Base-by-base conservation (phyloP, 2,113 vertebrate species). In the Scomber japonicus region DNA sequence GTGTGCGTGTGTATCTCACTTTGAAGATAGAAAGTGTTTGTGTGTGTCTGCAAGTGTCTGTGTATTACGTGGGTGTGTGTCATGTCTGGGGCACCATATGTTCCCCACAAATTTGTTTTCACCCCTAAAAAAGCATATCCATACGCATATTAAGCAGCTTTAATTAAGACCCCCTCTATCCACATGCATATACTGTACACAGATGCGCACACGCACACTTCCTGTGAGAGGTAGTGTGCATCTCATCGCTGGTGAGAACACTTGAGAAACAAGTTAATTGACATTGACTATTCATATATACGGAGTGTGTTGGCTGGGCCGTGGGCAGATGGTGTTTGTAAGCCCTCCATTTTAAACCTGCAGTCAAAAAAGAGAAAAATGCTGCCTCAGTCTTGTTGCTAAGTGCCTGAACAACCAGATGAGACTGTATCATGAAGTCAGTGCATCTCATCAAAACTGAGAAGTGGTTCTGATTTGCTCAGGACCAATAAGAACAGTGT, bases 1-100 rank as follows among this genome's bases (percentile, higher is more conserved):
- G 54, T 61, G 62, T 64, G 60, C 54, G 60, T 54, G 31, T 57
- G 61, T 51, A 16, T 83, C 55, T 81, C 74, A 66, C 83, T 90
- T 88, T 84, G 82, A 88, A 85, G 71, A 86, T 11, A 31, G 74
- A 76, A 82, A 79, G 79, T 80, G 82, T 82, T 71, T 86, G 48
- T 81, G 77, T 82, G 75, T 72, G 71, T 49, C 17, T 83, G 81
- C 49, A 21, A 67, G 76, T 85, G 80, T 84, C 55, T 83, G 77
- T 79, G 88, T 84, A 72, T 78, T 79, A 77, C 15, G 72, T 85
- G 79, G 8, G 85, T 65, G 79, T 75, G 68, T 89, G 81, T 91
- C 79, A 72, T 83, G 89, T 90, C 87, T 88, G 73, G 81, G 90
- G 81, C 86, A 82, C 91, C 92, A 93, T 93, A 91, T 93, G 91